phyloP scores from a whole-genome alignment of 1,140 invertebrate genomes.

The Apolygus lucorum region DNA sequence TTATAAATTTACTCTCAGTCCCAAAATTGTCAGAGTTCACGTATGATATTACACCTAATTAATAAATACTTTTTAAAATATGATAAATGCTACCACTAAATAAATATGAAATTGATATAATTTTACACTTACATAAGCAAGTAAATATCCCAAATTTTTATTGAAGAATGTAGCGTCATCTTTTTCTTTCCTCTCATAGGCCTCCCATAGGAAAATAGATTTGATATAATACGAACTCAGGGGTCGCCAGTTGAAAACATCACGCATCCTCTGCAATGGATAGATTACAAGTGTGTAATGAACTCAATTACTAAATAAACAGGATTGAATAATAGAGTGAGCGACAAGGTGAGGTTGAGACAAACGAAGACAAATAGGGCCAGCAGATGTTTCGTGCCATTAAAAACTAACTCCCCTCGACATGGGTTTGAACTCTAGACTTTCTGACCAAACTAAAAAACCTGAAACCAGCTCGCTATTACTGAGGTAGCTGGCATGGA shows the following conservation, averaged over 20 bases:
- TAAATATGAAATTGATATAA: too few relatives aligned
- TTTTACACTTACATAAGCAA: background rate
- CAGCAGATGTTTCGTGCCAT: background rate
- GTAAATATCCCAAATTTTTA: conserved; percentile 1
- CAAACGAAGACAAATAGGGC: background rate
- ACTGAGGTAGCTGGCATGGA: too few relatives aligned
- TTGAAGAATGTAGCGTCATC: background rate
- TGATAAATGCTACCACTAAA: background rate
- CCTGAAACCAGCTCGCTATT: too few relatives aligned
- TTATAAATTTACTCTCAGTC: background rate
- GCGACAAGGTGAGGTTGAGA: background rate
- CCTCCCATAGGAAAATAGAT: conserved; percentile 1
- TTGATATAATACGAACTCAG: background rate
- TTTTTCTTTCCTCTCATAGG: background rate
- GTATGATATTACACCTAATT: background rate
- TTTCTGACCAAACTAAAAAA: background rate
- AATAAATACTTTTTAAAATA: background rate
- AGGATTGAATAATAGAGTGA: background rate
- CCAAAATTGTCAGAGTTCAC: background rate
- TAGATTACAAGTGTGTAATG: too few relatives aligned
- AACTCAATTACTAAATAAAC: background rate
- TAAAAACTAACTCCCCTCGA: background rate
- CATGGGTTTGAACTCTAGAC: background rate
- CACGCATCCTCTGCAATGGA: background rate
- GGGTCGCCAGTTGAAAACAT: background rate